Evolutionary conservation across 2,888 invertebrate species (phyloP).

Genomic region (Baronia brevicornis): DNA sequence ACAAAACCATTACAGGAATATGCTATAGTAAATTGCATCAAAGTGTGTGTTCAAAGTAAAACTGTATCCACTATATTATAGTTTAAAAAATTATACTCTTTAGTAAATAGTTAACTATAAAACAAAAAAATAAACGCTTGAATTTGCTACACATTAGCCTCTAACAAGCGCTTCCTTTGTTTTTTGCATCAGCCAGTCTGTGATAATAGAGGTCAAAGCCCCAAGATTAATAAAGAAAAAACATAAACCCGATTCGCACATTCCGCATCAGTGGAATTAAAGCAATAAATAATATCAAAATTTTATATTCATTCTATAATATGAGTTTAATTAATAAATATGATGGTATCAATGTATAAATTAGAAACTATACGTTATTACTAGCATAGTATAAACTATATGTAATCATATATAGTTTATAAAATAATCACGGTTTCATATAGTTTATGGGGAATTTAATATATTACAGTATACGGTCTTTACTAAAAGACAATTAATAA

Average conservation of each 20-base stretch:
- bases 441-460: not conserved
- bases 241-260: slow-evolving; percentile 15
- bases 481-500: slow-evolving; percentile 3
- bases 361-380: slow-evolving; percentile 1
- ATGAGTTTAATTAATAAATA: slow-evolving; percentile 2
- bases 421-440: too few species aligned
- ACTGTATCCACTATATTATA: too few species aligned
- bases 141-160: slow-evolving; percentile 9
- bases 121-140: too few species aligned
- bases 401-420: too few species aligned
- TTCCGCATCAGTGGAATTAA: slow-evolving; percentile 8
- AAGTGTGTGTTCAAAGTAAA: too few species aligned
- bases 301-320: slow-evolving; percentile 9
- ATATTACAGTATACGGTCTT: not conserved
- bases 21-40: too few species aligned
- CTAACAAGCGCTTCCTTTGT: slow-evolving; percentile 3
- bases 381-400: too few species aligned
- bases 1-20: too few species aligned
- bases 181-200: slow-evolving; percentile 15
- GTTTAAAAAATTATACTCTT: too few species aligned
- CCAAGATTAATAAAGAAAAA: slow-evolving; percentile 16
- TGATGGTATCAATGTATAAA: not conserved
- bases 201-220: slow-evolving; percentile 17
- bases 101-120: too few species aligned
- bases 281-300: slow-evolving; percentile 12